Percentiles rank a stretch among this genome's conserved stretches.
These are phyloP conservation scores for Ladona fulva DNA, from an alignment of 1,140 invertebrate genomes.

Conservation along the genomic window DNA sequence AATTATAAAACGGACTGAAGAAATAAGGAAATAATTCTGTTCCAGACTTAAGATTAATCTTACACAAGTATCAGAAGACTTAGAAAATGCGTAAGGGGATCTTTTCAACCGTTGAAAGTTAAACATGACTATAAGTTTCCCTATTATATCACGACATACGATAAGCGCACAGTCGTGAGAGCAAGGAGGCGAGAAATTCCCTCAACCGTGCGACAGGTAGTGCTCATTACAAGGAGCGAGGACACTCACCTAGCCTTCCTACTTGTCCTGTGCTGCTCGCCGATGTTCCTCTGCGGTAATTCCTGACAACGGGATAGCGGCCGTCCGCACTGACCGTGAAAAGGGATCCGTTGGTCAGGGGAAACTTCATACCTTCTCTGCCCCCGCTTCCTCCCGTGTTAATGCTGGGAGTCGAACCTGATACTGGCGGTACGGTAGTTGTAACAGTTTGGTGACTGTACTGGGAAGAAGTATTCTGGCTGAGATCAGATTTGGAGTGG, in stretches of 20 bases:
- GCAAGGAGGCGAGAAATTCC: too few relatives aligned
- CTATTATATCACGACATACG: too few relatives aligned
- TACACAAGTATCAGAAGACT: too few relatives aligned
- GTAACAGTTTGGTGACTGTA: neutral
- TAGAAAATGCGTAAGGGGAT: too few relatives aligned
- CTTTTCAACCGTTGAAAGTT: too few relatives aligned
- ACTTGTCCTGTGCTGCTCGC: neutral
- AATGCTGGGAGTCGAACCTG: neutral
- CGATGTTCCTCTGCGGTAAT: conserved; percentile 34
- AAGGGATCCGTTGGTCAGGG: conserved; percentile 49
- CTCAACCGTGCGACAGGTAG: too few relatives aligned
- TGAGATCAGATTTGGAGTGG: neutral
- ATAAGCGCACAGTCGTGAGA: too few relatives aligned
- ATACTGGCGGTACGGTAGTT: neutral
- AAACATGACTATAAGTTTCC: too few relatives aligned
- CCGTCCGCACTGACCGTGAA: conserved; percentile 39
- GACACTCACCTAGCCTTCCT: neutral
- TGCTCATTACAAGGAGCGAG: too few relatives aligned
- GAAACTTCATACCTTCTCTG: conserved; percentile 37
- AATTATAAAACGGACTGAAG: too few relatives aligned
- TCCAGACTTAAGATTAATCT: too few relatives aligned
- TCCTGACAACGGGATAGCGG: conserved; percentile 36
- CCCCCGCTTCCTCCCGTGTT: conserved; percentile 29
- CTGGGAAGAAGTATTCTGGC: neutral
- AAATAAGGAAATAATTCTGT: too few relatives aligned